Conservation (phyloP, 2,797 vertebrate species). For the Megalops cyprinoides region DNA sequence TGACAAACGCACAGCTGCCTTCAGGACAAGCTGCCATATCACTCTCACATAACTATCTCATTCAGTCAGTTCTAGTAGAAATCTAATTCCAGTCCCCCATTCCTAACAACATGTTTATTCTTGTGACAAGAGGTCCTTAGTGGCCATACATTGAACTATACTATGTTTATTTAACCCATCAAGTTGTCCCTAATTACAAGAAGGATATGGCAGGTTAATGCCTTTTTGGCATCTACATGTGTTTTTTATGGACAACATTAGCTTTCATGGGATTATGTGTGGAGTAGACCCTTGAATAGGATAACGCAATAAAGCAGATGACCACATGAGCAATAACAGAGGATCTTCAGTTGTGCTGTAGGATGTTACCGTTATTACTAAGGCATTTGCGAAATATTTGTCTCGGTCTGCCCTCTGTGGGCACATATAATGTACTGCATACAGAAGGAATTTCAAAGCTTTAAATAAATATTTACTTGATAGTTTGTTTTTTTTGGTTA, state of each 20-base stretch:
- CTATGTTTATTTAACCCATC: background rate
- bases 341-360: too few species aligned
- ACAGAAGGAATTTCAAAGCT: background rate
- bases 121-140: background rate
- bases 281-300: background rate
- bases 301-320: background rate
- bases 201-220: background rate
- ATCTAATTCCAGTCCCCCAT: background rate
- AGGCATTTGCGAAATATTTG: constrained; percentile 3
- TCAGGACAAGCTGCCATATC: background rate
- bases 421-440: constrained; percentile 9
- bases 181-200: background rate
- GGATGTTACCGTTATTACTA: too few species aligned
- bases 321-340: too few species aligned
- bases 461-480: background rate
- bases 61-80: background rate
- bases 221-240: background rate
- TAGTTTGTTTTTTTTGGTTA: background rate
- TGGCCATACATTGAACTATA: constrained; percentile 4
- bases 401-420: constrained; percentile 17
- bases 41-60: background rate
- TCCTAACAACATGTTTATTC: background rate
- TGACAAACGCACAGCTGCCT: background rate
- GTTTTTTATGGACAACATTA: background rate
- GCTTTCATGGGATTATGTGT: background rate